Evolutionary conservation across 2,113 vertebrate species (phyloP), one percentile per base, ranked within the genome.

Genomic region (Varanus komodoensis): DNA sequence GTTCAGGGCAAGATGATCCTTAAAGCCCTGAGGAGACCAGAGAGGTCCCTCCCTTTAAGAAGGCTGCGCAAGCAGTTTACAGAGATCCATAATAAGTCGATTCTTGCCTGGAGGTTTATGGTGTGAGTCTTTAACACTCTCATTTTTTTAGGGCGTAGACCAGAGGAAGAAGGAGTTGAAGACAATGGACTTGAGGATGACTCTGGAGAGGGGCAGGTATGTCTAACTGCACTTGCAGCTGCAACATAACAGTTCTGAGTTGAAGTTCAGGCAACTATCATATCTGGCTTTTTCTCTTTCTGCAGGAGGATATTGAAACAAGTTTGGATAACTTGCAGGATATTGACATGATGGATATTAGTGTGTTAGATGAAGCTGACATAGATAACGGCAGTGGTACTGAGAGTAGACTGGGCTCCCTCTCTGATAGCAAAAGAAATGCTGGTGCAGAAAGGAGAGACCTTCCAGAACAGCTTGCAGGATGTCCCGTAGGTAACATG

Each of bases 301-400:
- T 69, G 4, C 90, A 99, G 98, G 98, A 98, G 34, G 98, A 98
- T 74, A 96, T 97, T 1, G 98, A 98, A 89, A 96, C 98, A 9
- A 97, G 98, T 6, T 94, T 98, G 74, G 98, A 99, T 83, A 98
- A 96, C 84, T 96, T 99, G 93, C 98, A 98, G 87, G 99, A 99
- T 54, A 99, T 99, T 93, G 98, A 99, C 94, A 99, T 99, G 97
- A 98, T 98, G 94, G 98, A 99, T 93, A 99, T 99, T 96, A 99
- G 98, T 17, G 97, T 99, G 1, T 92, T 99, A 89, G 98, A 99
- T 74, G 99, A 99, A 89, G 98, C 98, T 0, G 98, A 98, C 79
- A 98, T 99, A 17, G 98, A 98, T 77, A 98, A 98, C 0, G 95
- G 97, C 78, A 98, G 98, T 34, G 97, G 98, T 0, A 95, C 97